phyloP scores from a whole-genome alignment of 2,113 vertebrate genomes.

The Trematomus loennbergii region DNA sequence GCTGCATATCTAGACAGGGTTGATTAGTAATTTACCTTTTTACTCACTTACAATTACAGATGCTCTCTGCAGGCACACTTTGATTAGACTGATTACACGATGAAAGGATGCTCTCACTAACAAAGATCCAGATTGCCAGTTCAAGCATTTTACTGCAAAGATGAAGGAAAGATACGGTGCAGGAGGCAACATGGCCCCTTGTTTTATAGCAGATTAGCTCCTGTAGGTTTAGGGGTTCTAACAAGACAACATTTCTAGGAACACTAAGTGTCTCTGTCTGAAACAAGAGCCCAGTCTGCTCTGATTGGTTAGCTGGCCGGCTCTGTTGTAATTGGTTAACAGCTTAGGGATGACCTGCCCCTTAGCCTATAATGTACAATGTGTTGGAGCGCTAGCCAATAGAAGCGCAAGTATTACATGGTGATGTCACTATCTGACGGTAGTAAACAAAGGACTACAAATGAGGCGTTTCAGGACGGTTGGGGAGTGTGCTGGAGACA shows the following conservation, averaged over 20 bases:
- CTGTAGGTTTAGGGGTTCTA: not conserved
- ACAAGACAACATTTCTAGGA: not conserved
- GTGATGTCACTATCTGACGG: no score
- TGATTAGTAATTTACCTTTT: conserved; percentile 44
- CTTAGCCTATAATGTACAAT: no score
- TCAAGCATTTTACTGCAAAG: not conserved
- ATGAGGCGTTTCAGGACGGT: no score
- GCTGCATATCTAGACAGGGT: conserved; percentile 23
- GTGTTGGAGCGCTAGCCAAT: no score
- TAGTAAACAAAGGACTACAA: no score
- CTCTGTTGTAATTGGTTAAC: no score
- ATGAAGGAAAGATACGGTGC: not conserved
- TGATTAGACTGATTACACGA: conserved; percentile 26
- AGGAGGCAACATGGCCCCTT: conserved; percentile 29
- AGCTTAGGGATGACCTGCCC: no score
- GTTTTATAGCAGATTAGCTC: conserved; percentile 50
- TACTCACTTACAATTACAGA: conserved; percentile 18
- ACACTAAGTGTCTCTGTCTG: not conserved
- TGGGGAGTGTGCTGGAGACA: no score
- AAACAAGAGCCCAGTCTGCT: no score
- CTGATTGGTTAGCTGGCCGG: no score
- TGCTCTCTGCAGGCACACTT: not conserved
- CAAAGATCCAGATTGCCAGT: not conserved
- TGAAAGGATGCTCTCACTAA: not conserved
- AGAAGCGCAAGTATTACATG: no score